Conservation (phyloP, 2,113 vertebrate species). For the Sapajus apella region DNA sequence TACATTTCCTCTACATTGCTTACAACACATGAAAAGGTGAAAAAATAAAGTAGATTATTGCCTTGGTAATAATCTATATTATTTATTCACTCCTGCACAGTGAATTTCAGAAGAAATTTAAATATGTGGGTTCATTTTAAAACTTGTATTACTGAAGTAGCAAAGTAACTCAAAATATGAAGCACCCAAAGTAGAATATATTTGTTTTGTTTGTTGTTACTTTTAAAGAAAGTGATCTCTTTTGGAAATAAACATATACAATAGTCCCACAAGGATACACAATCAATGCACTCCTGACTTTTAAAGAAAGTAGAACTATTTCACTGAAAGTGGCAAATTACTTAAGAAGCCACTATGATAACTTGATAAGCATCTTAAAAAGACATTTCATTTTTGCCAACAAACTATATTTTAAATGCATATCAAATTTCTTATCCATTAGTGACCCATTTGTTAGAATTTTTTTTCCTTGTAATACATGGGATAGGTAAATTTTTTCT, state of each 20-base stretch:
- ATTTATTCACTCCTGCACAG: background rate
- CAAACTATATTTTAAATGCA: background rate
- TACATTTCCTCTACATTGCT: background rate
- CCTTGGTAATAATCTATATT: background rate
- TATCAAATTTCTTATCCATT: background rate
- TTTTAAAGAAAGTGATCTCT: conserved; percentile 53
- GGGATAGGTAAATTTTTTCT: background rate
- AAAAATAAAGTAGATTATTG: background rate
- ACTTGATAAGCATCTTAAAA: background rate
- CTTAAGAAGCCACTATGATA: background rate
- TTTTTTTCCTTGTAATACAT: background rate
- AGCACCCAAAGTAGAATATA: conserved; percentile 33
- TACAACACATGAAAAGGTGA: background rate
- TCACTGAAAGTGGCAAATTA: background rate
- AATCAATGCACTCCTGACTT: no score
- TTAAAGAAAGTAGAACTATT: background rate
- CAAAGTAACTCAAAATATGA: conserved; percentile 63
- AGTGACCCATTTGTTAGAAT: background rate
- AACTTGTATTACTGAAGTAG: conserved; percentile 49
- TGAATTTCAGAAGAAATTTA: background rate
- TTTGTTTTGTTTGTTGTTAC: conserved; percentile 45
- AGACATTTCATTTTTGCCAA: background rate
- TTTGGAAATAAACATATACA: conserved; percentile 47
- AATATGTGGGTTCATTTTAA: conserved; percentile 64
- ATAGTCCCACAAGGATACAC: background rate